A percentile compares a stretch with the other conserved stretches of the same genome.
Conservation (phyloP, 2,113 vertebrate species). For the Ammodramus savannarum region DNA sequence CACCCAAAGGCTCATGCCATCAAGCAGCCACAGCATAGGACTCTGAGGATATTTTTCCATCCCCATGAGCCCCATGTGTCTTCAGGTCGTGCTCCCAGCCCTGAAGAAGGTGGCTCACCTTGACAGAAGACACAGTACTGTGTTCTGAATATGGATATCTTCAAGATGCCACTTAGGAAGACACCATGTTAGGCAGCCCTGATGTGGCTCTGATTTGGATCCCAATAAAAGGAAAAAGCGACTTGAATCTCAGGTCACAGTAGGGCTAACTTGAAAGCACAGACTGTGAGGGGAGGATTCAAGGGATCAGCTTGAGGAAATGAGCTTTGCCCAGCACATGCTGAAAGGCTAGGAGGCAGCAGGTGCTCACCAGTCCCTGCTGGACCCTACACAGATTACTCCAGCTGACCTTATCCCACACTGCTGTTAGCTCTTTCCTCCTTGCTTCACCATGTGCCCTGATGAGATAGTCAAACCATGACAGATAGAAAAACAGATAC, state of each 20-base stretch:
- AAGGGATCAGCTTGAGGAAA: not conserved
- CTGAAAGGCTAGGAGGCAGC: not conserved
- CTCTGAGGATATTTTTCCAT: not conserved
- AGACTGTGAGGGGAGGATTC: not conserved
- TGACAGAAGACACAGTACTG: not conserved
- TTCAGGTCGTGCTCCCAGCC: not conserved
- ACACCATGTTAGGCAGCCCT: not conserved
- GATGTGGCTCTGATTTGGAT: not conserved
- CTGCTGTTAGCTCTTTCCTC: not conserved
- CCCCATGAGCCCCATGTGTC: not conserved
- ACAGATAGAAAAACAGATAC: not conserved
- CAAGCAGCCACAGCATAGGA: fast-evolving
- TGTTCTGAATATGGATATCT: not conserved
- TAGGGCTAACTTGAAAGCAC: not conserved
- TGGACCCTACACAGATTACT: not conserved
- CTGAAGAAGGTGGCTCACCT: not conserved
- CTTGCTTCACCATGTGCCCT: not conserved
- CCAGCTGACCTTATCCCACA: not conserved
- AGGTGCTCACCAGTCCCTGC: not conserved
- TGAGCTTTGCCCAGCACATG: not conserved
- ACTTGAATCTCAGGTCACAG: not conserved
- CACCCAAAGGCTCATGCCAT: not conserved
- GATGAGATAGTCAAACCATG: not conserved
- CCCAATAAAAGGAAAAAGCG: not conserved
- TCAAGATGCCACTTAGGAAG: not conserved